Evolutionary conservation across 1,140 invertebrate genomes (phyloP), one percentile per base, ranked within the genome.

Genomic region (Drosophila paulistorum): DNA sequence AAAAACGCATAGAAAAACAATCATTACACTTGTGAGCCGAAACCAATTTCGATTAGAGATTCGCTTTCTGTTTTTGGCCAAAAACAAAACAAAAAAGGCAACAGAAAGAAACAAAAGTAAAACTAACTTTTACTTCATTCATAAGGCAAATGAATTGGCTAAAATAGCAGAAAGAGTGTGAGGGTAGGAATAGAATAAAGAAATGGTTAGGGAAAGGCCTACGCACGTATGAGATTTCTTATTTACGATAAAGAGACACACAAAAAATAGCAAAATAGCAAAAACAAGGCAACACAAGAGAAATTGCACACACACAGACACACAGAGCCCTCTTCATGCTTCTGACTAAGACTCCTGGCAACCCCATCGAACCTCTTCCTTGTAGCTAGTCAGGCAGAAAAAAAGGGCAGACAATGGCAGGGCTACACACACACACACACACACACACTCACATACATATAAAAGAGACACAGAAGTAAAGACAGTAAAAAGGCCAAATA

Each of bases 181-280:
- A 42, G 55, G 66, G 30, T 11, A 59, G 45, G 17, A 11, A 14
- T 14, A 45, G 14, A 7, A 37, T 17, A 9, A 20, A 7, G 20
- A 20, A 11, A 51, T 51, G 45, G 45, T 51, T 23, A 51, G 45
- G 45, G 20, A 51, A 51, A 70, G 68, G 70, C 69, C 81, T 76
- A 83, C 64, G 84, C 89, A 91, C 89, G 89, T 91, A 90, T 90
- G 76, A 80, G 81, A 91, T 91, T 89, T 91, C 89, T 90, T 91
- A 91, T 91, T 91, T 91, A 91, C 89, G 89, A 89, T 91, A 91
- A 75, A 66, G 75, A 85, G 79, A 79, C 83, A 89, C 78, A 81
- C 74, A 76, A 84, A 74, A 90, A 87, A 87, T 90, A 68, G 74
- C 74, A 81, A 87, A 89, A 81, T 73, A 78, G 77, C 71, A 84